phyloP scores from a whole-genome alignment of 2,797 vertebrate species.

The Arvicola amphibius region DNA sequence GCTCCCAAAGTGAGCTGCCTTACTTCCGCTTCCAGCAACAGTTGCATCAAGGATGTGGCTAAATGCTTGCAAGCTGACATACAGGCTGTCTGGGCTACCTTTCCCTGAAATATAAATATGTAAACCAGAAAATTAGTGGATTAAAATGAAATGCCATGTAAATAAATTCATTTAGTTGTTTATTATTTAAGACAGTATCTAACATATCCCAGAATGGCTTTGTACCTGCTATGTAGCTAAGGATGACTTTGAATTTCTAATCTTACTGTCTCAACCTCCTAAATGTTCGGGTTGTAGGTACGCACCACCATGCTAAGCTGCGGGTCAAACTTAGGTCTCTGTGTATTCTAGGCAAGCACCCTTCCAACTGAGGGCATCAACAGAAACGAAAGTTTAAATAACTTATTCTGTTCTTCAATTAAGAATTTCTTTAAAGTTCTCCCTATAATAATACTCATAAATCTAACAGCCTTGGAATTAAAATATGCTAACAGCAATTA shows the following conservation, averaged over 20 bases:
- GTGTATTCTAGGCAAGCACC: neutral
- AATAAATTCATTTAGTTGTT: neutral
- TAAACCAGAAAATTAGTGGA: neutral
- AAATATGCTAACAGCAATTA: neutral
- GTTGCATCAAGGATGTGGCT: slow-evolving; percentile 95
- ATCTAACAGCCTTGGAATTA: slow-evolving; percentile 12
- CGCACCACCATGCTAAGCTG: neutral
- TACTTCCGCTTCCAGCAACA: slow-evolving; percentile 95
- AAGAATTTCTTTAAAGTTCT: slow-evolving; percentile 4
- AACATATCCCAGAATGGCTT: neutral
- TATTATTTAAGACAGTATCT: neutral
- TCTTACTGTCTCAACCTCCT: neutral
- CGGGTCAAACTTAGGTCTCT: neutral
- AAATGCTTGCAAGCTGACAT: slow-evolving; percentile 99
- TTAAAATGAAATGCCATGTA: slow-evolving; percentile 50
- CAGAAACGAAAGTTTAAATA: neutral
- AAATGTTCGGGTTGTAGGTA: neutral
- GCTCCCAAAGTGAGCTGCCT: slow-evolving; percentile 95
- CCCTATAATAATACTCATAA: neutral
- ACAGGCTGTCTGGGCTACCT: slow-evolving; percentile 98
- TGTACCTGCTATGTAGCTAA: neutral
- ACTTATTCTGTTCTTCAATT: slow-evolving; percentile 41
- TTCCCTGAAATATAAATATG: slow-evolving; percentile 89
- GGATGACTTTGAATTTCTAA: neutral
- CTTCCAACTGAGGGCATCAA: neutral